Conservation (phyloP, 1,140 invertebrate genomes). For the Callitettix versicolor region DNA sequence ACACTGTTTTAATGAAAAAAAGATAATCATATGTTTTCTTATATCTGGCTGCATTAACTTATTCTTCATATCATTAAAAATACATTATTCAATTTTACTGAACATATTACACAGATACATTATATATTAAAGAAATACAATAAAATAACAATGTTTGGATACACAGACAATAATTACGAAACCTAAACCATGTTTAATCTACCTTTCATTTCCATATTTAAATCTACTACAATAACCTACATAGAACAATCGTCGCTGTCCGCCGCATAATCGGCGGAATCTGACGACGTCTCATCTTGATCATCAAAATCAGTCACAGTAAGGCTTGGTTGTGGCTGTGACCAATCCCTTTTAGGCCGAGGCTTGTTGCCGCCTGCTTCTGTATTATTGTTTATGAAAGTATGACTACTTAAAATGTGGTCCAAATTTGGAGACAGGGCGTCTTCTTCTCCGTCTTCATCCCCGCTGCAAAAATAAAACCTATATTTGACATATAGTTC, state of each 20-base stretch:
- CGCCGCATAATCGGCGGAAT: slow-evolving; percentile 20
- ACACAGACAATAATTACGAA: background rate
- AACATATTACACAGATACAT: background rate
- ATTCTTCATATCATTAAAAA: background rate
- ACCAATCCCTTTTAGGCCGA: background rate
- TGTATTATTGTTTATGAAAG: no score
- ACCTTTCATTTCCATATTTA: background rate
- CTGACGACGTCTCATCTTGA: no score
- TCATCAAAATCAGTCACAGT: no score
- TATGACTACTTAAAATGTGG: slow-evolving; percentile 39
- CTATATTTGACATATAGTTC: no score
- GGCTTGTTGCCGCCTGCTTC: background rate
- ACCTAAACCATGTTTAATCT: background rate
- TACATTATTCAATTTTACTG: background rate
- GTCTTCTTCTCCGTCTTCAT: no score
- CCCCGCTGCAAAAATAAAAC: no score
- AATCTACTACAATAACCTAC: slow-evolving; percentile 2
- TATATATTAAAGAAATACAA: background rate
- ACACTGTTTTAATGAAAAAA: no score
- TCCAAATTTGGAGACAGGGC: slow-evolving; percentile 49
- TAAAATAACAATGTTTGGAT: background rate
- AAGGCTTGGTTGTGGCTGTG: slow-evolving; percentile 11
- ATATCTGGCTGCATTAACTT: no score
- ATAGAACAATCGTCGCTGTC: slow-evolving; percentile 22
- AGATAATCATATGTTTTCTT: no score